These are phyloP conservation scores for Drosophila ogumai DNA, from an alignment of 1,140 invertebrate genomes.

Conservation along the genomic window DNA sequence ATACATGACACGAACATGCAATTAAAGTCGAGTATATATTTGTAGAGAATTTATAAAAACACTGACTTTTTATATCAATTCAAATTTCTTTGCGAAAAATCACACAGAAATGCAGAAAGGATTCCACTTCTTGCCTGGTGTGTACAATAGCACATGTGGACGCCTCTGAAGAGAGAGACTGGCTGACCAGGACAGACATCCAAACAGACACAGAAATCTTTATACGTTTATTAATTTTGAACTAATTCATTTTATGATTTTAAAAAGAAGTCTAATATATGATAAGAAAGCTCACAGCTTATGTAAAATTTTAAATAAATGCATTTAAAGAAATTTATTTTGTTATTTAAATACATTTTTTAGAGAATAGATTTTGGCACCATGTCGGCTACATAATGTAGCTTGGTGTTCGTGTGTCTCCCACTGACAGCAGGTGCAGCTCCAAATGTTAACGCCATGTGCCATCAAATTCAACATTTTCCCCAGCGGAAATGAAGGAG, in stretches of 20 bases:
- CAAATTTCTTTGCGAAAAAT: background rate
- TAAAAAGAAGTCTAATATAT: too few relatives aligned
- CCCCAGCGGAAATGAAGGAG: constrained; percentile 57
- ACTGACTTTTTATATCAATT: constrained; percentile 11
- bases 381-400: constrained; percentile 26
- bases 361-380: background rate
- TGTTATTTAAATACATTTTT: background rate
- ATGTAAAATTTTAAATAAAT: too few relatives aligned
- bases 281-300: too few relatives aligned
- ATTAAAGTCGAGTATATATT: constrained; percentile 67
- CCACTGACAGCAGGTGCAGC: constrained; percentile 48
- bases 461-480: constrained; percentile 70
- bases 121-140: background rate
- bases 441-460: constrained; percentile 66
- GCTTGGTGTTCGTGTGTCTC: constrained; percentile 7
- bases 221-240: too few relatives aligned
- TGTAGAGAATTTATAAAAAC: constrained; percentile 12
- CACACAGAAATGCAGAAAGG: background rate
- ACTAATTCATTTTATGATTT: too few relatives aligned
- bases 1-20: constrained; percentile 53
- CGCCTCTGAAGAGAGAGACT: constrained; percentile 11
- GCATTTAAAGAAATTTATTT: too few relatives aligned
- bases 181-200: constrained; percentile 12
- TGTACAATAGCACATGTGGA: constrained; percentile 6
- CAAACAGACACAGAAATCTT: background rate